A percentile compares a stretch with the other conserved stretches of the same genome.
Conservation (phyloP, 1,140 invertebrate genomes). For the Aplysia californica region DNA sequence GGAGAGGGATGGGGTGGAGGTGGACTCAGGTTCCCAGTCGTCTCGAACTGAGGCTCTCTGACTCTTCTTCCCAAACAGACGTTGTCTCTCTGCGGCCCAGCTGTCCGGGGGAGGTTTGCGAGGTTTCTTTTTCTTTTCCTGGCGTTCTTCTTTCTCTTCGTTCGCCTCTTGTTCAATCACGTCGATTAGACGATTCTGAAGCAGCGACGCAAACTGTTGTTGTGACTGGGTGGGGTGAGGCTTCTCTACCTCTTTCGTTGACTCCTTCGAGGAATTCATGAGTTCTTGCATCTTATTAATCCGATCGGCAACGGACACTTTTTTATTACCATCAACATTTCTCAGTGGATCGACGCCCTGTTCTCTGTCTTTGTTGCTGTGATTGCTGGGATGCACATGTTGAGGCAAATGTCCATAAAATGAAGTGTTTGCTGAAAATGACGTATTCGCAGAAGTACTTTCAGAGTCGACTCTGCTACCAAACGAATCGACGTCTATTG, state of each 20-base stretch:
- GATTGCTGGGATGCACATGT: not conserved
- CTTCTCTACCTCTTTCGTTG: not conserved
- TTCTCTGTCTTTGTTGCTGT: not conserved
- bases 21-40: not conserved
- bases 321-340: not conserved
- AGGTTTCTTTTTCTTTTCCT: not conserved
- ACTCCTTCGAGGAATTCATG: not conserved
- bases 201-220: not conserved
- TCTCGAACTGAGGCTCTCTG: no score
- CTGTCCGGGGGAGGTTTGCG: not conserved
- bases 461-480: not conserved
- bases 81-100: not conserved
- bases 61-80: not conserved
- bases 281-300: not conserved
- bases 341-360: not conserved
- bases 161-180: not conserved
- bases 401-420: not conserved
- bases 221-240: not conserved
- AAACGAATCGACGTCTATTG: not conserved
- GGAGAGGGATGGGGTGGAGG: not conserved
- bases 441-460: not conserved
- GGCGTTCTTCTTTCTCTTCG: no score
- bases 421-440: not conserved
- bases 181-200: not conserved
- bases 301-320: not conserved